Percentiles rank a stretch among this genome's conserved stretches.
These are phyloP conservation scores for Hemiscyllium ocellatum DNA, from an alignment of 2,113 vertebrate genomes.

Conservation along the genomic window DNA sequence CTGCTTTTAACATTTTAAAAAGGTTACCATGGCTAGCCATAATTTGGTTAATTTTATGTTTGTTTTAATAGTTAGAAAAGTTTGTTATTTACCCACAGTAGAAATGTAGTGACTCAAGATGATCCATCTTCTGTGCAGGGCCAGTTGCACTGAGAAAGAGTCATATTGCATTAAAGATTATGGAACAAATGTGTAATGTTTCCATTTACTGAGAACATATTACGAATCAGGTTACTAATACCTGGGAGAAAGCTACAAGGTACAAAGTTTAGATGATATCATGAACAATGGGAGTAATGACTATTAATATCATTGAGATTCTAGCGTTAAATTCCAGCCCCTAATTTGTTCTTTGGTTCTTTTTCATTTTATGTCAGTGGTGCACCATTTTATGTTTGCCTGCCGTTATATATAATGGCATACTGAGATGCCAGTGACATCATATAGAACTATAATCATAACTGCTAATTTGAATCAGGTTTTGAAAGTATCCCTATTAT, in stretches of 20 bases:
- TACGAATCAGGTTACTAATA: background rate
- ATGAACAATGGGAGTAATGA: background rate
- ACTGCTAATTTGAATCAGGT: background rate
- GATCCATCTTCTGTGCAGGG: background rate
- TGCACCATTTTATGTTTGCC: background rate
- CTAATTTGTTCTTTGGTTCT: background rate
- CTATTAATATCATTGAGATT: background rate
- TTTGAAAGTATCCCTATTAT: background rate
- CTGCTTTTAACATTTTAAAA: background rate
- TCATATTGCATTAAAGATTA: background rate
- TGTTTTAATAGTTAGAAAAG: background rate
- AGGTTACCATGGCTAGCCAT: background rate
- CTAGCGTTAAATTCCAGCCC: background rate
- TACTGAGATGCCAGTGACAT: background rate
- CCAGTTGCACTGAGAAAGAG: background rate
- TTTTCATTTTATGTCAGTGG: background rate
- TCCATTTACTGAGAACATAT: background rate
- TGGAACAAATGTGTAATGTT: background rate
- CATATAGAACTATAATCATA: background rate
- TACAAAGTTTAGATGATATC: background rate
- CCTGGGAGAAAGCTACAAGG: background rate
- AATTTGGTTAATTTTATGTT: conserved; percentile 4
- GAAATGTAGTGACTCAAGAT: background rate
- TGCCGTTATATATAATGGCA: background rate
- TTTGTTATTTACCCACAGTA: background rate